Evolutionary conservation across 2,797 vertebrate genomes (phyloP), one percentile per base, ranked within the genome.

Genomic region (Myoxocephalus aenaeus): DNA sequence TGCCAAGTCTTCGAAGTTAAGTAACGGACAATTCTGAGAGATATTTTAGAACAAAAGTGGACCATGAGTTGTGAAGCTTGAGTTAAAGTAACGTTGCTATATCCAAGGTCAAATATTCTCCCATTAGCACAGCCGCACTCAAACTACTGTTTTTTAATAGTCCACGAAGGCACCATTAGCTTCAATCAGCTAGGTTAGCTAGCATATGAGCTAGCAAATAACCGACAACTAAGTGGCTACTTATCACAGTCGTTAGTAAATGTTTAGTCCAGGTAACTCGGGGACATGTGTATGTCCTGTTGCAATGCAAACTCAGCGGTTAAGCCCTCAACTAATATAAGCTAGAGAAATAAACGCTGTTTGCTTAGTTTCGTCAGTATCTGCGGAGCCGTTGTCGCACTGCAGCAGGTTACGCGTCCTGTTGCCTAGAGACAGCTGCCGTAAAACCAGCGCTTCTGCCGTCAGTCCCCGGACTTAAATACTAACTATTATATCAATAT

Each of bases 361-460:
- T 40, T 20, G 11, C 0, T n/a, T n/a, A 0, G 5, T 46, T 58
- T 12, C 7, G 10, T 59, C 9, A 0, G 10, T 27, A 25, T 17
- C 50, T 51, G 25, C 38, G 13, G 22, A 51, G 1, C 86, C 12
- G 87, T 87, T 96, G 96, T 93, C 96, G 97, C 96, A 97, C 87
- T 97, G 96, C 97, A 96, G 96, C 90, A 94, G 75, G 83, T 76
- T 42, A 34, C 92, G 96, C 94, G 93, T 96, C 93, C 79, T 38
- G 96, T 96, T 90, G 91, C 97, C 27, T 75, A 84, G 96, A 90
- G 90, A 97, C 96, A 67, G 40, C 1, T 4, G 65, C 32, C 71
- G 79, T 70, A 84, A 82, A 87, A 1, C 4, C 1, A 20, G 0
- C 0, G 20, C 29, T 27, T 25, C 34, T 81, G 46, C 12, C 72